phyloP scores from a whole-genome alignment of 2,797 vertebrate genomes.

The Pseudochirops corinnae region DNA sequence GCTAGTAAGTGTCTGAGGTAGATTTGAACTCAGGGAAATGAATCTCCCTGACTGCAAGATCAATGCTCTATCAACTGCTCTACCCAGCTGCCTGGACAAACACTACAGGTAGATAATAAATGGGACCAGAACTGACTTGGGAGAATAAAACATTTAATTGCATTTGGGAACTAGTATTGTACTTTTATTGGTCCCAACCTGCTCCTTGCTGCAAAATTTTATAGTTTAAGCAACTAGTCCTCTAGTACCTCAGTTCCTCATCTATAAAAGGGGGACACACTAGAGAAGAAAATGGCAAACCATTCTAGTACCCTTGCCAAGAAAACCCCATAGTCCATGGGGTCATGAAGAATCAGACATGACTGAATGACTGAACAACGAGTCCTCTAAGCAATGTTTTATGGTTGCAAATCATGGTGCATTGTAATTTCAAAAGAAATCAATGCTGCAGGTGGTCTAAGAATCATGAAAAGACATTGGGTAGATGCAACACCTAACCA shows the following conservation, averaged over 20 bases:
- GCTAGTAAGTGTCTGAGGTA: neutral
- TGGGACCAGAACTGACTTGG: neutral
- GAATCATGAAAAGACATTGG: neutral
- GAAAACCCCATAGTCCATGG: neutral
- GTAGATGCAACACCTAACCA: neutral
- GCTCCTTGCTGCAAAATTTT: neutral
- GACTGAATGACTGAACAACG: neutral
- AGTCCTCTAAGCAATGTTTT: neutral
- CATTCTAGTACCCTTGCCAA: neutral
- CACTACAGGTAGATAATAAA: neutral
- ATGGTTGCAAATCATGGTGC: neutral
- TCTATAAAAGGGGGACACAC: neutral
- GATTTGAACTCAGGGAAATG: neutral
- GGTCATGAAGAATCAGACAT: neutral
- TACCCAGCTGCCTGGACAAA: neutral
- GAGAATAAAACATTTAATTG: neutral
- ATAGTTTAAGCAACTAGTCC: neutral
- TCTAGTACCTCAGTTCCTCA: neutral
- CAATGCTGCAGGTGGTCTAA: neutral
- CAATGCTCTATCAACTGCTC: neutral
- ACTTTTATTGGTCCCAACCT: neutral
- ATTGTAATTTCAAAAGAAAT: neutral
- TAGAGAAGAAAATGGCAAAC: neutral
- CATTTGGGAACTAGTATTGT: neutral
- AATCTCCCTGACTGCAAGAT: neutral